phyloP scores from a whole-genome alignment of 1,140 invertebrate species.

The Heliothis subflexa region DNA sequence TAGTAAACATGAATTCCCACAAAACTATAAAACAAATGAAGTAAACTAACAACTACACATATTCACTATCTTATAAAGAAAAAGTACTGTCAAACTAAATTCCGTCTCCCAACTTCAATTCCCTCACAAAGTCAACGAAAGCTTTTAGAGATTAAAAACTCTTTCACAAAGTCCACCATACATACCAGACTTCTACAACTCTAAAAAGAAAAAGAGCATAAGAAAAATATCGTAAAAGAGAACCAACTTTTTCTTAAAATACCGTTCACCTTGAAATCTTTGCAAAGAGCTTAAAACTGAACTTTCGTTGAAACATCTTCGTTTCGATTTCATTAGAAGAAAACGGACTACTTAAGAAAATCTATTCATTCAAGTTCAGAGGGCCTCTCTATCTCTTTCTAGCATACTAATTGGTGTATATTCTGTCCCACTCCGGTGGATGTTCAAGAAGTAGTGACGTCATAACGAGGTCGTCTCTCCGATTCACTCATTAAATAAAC shows the following conservation, averaged over 20 bases:
- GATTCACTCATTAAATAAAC: slow-evolving; percentile 86
- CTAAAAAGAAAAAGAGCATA: not conserved
- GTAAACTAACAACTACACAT: not conserved
- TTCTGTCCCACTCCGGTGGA: slow-evolving; percentile 64
- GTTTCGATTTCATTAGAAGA: slow-evolving; percentile 68
- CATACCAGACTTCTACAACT: not conserved
- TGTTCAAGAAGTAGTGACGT: slow-evolving; percentile 79
- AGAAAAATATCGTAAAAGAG: slow-evolving; percentile 20
- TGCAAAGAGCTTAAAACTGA: slow-evolving; percentile 47
- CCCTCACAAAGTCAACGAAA: not conserved
- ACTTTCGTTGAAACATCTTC: slow-evolving; percentile 58
- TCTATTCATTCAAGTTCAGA: slow-evolving; percentile 79
- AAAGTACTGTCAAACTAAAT: not conserved
- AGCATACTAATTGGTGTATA: slow-evolving; percentile 51
- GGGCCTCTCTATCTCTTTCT: slow-evolving; percentile 59
- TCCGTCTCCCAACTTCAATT: not conserved
- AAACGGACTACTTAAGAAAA: slow-evolving; percentile 69
- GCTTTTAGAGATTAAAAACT: not conserved
- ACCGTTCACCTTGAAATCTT: slow-evolving; percentile 48
- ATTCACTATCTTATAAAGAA: not conserved
- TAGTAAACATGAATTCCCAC: no score
- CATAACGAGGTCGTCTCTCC: slow-evolving; percentile 84
- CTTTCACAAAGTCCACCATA: not conserved
- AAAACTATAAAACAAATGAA: no score
- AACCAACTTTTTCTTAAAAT: not conserved